Conservation (phyloP, 64 coral and sea anemone genomes). For the Porites lutea region DNA sequence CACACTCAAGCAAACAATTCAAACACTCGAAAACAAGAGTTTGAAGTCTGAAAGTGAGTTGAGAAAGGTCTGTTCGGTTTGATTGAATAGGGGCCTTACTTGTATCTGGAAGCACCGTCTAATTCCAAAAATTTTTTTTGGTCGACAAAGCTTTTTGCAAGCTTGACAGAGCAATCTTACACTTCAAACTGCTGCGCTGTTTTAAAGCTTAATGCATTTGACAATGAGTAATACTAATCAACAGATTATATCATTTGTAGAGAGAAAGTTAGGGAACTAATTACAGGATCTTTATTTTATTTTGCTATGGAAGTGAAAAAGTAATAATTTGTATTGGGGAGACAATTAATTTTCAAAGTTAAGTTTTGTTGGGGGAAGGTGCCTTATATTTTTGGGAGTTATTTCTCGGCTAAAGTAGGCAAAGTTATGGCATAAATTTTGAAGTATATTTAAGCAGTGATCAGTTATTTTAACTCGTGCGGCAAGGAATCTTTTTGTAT, state of each 20-base stretch:
- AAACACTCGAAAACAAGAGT: too few relatives aligned
- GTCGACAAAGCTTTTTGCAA: too few relatives aligned
- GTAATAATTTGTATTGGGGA: background rate
- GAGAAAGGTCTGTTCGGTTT: too few relatives aligned
- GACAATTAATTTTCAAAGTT: background rate
- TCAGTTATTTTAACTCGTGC: conserved; percentile 3
- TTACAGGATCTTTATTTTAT: conserved; percentile 25
- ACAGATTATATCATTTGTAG: conserved; percentile 54
- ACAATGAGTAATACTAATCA: background rate
- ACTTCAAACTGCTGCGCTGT: background rate
- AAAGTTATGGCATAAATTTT: background rate
- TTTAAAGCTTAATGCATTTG: conserved; percentile 3
- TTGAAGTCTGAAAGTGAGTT: too few relatives aligned
- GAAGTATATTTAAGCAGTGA: conserved; percentile 4
- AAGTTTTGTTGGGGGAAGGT: background rate
- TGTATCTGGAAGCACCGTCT: too few relatives aligned
- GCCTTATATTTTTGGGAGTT: background rate
- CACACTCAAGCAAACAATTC: too few relatives aligned
- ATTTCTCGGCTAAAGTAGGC: background rate
- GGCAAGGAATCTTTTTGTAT: background rate
- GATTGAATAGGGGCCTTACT: too few relatives aligned
- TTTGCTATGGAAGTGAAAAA: conserved; percentile 1
- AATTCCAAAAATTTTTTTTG: too few relatives aligned
- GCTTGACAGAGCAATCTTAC: background rate
- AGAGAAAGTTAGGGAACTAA: conserved; percentile 3